These are phyloP conservation scores for Cavia aperea DNA, from an alignment of 2,113 vertebrate genomes.

Conservation along the genomic window DNA sequence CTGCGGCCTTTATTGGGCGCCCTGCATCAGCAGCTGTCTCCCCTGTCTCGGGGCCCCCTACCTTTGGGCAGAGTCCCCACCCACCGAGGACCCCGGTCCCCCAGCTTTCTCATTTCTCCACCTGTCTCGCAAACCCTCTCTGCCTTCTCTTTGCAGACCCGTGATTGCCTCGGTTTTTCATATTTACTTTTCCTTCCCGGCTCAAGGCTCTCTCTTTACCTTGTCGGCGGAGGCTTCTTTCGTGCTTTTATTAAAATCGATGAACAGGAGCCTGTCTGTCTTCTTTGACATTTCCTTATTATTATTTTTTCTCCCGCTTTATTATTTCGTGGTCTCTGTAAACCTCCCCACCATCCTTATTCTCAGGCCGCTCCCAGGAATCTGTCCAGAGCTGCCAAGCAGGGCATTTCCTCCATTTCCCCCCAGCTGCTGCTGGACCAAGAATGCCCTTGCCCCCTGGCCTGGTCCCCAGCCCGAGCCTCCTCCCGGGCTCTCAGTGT, in stretches of 20 bases:
- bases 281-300: no score
- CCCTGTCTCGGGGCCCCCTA: neutral
- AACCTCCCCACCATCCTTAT: rapidly evolving
- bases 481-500: rapidly evolving
- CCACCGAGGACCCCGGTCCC: rapidly evolving
- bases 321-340: rapidly evolving
- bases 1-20: rapidly evolving
- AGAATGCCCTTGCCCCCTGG: rapidly evolving
- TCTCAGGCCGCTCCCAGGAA: neutral
- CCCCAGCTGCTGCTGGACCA: neutral
- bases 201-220: neutral
- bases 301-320: neutral
- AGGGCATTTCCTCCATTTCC: neutral
- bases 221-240: neutral
- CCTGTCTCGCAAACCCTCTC: neutral
- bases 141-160: neutral
- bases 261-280: rapidly evolving
- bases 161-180: neutral
- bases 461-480: rapidly evolving
- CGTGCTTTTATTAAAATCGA: neutral
- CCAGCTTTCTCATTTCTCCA: neutral
- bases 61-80: neutral
- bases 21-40: rapidly evolving
- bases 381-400: rapidly evolving
- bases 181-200: neutral